These are phyloP conservation scores for Lanistes nyassanus DNA, from an alignment of 1,140 invertebrate genomes.

Conservation along the genomic window DNA sequence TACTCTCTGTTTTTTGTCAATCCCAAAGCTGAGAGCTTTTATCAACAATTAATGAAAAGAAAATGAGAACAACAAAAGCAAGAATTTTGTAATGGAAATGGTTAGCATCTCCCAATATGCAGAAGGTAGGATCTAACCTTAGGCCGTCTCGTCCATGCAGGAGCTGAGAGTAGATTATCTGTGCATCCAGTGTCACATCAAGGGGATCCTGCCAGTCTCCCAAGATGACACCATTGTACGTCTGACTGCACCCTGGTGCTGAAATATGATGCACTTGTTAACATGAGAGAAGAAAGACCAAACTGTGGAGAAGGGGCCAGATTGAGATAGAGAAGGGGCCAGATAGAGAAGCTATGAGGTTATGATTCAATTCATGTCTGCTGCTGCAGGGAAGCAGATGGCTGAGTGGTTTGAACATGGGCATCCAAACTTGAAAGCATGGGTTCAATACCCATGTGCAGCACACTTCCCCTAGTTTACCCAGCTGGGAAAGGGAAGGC, in stretches of 20 bases:
- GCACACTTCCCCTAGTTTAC: no score
- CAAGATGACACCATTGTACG: slow-evolving; percentile 43
- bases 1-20: not conserved
- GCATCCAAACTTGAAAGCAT: no score
- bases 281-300: not conserved
- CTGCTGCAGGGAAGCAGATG: no score
- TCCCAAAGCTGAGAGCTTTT: not conserved
- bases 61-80: not conserved
- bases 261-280: not conserved
- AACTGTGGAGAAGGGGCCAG: not conserved
- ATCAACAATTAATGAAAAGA: not conserved
- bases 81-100: not conserved
- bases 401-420: no score
- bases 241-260: slow-evolving; percentile 48
- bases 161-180: slow-evolving; percentile 48
- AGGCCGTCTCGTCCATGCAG: slow-evolving; percentile 33
- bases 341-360: no score
- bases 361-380: no score
- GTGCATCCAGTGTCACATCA: slow-evolving; percentile 44
- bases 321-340: not conserved
- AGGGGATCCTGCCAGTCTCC: slow-evolving; percentile 51
- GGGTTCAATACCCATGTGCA: no score
- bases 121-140: slow-evolving; percentile 24
- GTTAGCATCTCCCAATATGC: not conserved
- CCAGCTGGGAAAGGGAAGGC: no score